Evolutionary conservation across 2,113 vertebrate species (phyloP).

Genomic region (Oreochromis niloticus): DNA sequence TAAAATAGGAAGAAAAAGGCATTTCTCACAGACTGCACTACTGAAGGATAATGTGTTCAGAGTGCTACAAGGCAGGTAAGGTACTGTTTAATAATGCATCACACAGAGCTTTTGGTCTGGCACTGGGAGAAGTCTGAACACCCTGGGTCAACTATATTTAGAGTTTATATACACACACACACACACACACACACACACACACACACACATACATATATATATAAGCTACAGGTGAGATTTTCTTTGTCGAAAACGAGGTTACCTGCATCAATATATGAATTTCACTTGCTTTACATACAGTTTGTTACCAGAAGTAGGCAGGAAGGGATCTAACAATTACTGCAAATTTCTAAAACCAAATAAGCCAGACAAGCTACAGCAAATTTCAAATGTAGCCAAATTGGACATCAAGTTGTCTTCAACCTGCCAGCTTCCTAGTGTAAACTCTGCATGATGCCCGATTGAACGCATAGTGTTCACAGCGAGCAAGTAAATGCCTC

Average conservation of each 20-base stretch:
- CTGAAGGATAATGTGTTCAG: neutral
- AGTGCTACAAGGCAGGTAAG: neutral
- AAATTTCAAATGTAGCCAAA: neutral
- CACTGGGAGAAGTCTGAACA: neutral
- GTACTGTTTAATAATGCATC: neutral
- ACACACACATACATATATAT: rapidly evolving
- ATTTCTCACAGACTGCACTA: neutral
- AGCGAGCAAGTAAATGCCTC: neutral
- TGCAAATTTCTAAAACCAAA: neutral
- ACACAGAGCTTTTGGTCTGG: neutral
- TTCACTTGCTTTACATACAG: neutral
- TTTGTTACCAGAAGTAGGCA: neutral
- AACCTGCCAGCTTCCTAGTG: neutral
- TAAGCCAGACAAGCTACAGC: neutral
- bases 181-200: no score
- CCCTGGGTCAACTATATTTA: neutral
- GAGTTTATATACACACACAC: rapidly evolving
- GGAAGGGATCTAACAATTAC: neutral
- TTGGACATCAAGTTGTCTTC: neutral
- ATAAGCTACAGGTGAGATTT: neutral
- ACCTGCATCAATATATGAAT: rapidly evolving
- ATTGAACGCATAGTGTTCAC: neutral
- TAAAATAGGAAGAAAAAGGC: neutral
- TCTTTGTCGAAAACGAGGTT: neutral
- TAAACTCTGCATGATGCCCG: neutral